Evolutionary conservation across 1,140 invertebrate genomes (phyloP), one percentile per base, ranked within the genome.

Genomic region (Notospermus geniculatus): DNA sequence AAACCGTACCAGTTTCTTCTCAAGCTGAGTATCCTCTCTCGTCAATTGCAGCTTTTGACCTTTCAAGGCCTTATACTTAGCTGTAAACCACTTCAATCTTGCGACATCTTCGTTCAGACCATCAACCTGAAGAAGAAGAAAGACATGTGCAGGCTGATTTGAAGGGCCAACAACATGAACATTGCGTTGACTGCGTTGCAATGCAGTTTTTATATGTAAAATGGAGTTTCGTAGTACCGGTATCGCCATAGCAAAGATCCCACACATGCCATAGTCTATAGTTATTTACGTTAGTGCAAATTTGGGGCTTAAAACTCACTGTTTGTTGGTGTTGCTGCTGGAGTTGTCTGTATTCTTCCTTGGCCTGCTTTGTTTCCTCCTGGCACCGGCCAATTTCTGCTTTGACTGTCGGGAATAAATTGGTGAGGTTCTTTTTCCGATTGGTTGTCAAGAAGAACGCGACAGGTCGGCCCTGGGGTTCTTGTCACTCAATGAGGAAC

Each of bases 101-200:
- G 61, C n/a, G 15, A 61, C 64, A 25, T 59, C 64, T 39, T 61
- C 36, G 39, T 54, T 65, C 11, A 63, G 27, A 9, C 58, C 19
- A 19, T 52, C n/a, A 11, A 58, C 36, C 62, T 63, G 0, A 52
- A 55, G 1, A 46, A 19, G 43, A 46, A 46, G 23, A 4, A 46
- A 46, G 23, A 46, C 9, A 2, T 46, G n/a, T 9, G n/a, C 43
- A 4, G 4, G n/a, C 43, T 9, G n/a, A n/a, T n/a, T n/a, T n/a
- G n/a, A n/a, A n/a, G n/a, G n/a, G n/a, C n/a, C n/a, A n/a, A n/a
- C n/a, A n/a, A n/a, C n/a, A n/a, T n/a, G n/a, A n/a, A n/a, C n/a
- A n/a, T n/a, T n/a, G n/a, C n/a, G n/a, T n/a, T n/a, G n/a, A n/a
- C n/a, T n/a, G n/a, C n/a, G n/a, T n/a, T n/a, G n/a, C n/a, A n/a